Conservation (phyloP, 1,140 invertebrate genomes). For the Asbolus verrucosus region DNA sequence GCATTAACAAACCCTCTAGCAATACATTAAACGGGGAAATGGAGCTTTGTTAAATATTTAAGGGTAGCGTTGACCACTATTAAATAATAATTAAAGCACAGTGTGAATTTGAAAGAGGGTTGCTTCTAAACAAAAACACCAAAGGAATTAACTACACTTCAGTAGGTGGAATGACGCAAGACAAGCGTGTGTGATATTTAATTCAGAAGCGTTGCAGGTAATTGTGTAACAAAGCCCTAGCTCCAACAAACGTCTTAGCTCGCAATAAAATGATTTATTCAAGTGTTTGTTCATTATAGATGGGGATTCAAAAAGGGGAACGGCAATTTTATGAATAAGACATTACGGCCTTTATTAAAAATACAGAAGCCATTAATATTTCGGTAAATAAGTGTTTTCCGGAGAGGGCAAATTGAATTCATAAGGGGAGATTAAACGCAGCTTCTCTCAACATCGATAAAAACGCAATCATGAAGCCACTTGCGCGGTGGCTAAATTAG, state of each 20-base stretch:
- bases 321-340: constrained; percentile 20
- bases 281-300: neutral
- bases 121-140: neutral
- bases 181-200: no score
- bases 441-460: constrained; percentile 23
- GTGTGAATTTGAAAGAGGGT: neutral
- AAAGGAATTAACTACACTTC: neutral
- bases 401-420: constrained; percentile 16
- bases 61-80: constrained; percentile 24
- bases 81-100: constrained; percentile 14
- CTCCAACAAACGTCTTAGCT: neutral
- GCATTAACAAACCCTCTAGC: neutral
- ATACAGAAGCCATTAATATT: constrained; percentile 10
- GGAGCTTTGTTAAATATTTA: constrained; percentile 35
- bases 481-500: constrained; percentile 31
- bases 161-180: no score
- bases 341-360: constrained; percentile 4
- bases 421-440: constrained; percentile 30
- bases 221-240: no score
- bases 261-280: constrained; percentile 2
- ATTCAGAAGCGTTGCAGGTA: no score
- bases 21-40: constrained; percentile 1
- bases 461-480: constrained; percentile 37
- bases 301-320: neutral
- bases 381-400: constrained; percentile 25